Evolutionary conservation across 2,113 vertebrate genomes (phyloP).

Genomic region (Elanoides forficatus): DNA sequence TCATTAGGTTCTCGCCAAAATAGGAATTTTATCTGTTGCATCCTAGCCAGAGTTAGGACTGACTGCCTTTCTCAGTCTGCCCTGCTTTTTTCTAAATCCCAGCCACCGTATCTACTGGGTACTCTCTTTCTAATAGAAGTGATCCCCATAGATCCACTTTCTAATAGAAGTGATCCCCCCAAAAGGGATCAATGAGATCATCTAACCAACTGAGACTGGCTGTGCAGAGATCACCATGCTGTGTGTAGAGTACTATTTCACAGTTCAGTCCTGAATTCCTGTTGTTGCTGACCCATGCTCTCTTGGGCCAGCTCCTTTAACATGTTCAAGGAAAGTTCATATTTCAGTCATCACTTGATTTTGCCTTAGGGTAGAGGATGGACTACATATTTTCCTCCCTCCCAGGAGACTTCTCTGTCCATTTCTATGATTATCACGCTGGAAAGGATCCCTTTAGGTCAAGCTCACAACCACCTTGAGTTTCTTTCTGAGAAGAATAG

Average conservation of each 20-base stretch:
- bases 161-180: too few species aligned
- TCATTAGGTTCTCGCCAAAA: not conserved
- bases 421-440: not conserved
- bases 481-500: not conserved
- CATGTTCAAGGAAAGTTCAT: not conserved
- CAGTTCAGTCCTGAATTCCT: not conserved
- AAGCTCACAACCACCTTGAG: not conserved
- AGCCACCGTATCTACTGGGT: not conserved
- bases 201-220: not conserved
- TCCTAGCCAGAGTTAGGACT: not conserved
- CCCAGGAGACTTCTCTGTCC: not conserved
- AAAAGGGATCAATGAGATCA: not conserved
- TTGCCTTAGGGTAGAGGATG: not conserved
- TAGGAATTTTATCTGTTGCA: not conserved
- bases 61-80: not conserved
- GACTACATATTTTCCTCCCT: not conserved
- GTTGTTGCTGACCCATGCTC: not conserved
- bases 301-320: not conserved
- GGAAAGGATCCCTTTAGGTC: conserved; percentile 3
- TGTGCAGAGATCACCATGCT: not conserved
- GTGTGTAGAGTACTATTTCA: not conserved
- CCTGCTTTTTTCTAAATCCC: not conserved
- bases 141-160: too few species aligned
- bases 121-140: not conserved
- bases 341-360: not conserved